Evolutionary conservation across 1,140 invertebrate genomes (phyloP).

Genomic region (Nephotettix cincticeps): DNA sequence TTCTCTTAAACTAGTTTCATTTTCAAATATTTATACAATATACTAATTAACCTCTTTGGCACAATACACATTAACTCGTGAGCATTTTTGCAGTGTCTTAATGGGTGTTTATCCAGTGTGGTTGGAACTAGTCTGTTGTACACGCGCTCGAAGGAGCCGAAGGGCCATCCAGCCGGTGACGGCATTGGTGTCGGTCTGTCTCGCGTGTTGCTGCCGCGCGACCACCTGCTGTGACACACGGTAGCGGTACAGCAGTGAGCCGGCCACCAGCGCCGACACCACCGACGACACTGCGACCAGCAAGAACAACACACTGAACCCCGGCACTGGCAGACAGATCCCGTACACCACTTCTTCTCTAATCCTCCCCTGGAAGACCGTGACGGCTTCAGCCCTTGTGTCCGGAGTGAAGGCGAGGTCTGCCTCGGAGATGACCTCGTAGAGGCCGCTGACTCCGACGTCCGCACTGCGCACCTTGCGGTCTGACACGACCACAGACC

Average conservation of each 20-base stretch:
- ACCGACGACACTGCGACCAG: slow-evolving; percentile 82
- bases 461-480: slow-evolving; percentile 75
- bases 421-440: slow-evolving; percentile 89
- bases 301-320: slow-evolving; percentile 85
- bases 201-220: slow-evolving; percentile 49
- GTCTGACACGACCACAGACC: slow-evolving; percentile 68
- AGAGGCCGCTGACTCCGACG: slow-evolving; percentile 82
- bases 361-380: slow-evolving; percentile 83
- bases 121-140: slow-evolving; percentile 40
- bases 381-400: slow-evolving; percentile 72
- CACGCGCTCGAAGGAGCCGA: slow-evolving; percentile 59
- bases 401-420: slow-evolving; percentile 89
- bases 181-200: slow-evolving; percentile 49
- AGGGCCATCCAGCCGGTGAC: slow-evolving; percentile 71
- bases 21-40: slow-evolving; percentile 26
- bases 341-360: slow-evolving; percentile 84
- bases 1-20: slow-evolving; percentile 1
- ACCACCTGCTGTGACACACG: slow-evolving; percentile 54
- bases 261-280: slow-evolving; percentile 75
- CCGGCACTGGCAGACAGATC: slow-evolving; percentile 84
- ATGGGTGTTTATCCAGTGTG: slow-evolving; percentile 35
- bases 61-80: slow-evolving; percentile 33
- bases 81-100: slow-evolving; percentile 28
- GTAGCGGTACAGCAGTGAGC: slow-evolving; percentile 70
- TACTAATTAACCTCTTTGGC: slow-evolving; percentile 32